Conservation (phyloP, 2,888 invertebrate species). For the Cremastobaeus sp. region DNA sequence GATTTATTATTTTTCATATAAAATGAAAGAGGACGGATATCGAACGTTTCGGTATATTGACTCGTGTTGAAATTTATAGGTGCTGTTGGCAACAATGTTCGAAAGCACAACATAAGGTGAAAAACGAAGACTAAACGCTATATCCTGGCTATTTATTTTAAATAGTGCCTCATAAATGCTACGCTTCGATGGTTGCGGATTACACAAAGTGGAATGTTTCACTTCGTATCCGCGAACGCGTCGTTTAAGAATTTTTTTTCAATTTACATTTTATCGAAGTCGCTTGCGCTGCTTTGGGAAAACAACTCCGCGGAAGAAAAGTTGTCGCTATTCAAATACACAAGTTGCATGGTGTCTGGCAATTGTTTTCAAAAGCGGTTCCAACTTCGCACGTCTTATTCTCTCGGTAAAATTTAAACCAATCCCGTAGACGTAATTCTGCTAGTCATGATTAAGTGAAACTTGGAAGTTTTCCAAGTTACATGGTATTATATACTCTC, state of each 20-base stretch:
- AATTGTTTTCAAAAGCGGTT: background rate
- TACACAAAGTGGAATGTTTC: too few relatives aligned
- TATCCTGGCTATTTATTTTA: background rate
- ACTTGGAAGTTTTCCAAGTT: conserved; percentile 49
- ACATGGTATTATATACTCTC: conserved; percentile 47
- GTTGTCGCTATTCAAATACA: too few relatives aligned
- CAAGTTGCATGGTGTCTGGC: too few relatives aligned
- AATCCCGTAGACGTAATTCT: conserved; percentile 46
- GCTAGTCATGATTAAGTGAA: conserved; percentile 53
- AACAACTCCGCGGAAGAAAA: too few relatives aligned
- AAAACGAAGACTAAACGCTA: conserved; percentile 30
- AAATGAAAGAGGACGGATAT: conserved; percentile 4
- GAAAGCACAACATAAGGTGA: conserved; percentile 14
- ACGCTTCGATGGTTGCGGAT: too few relatives aligned
- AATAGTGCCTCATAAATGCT: background rate
- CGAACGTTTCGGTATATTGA: conserved; percentile 8
- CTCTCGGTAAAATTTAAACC: conserved; percentile 45
- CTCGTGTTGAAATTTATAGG: conserved; percentile 22
- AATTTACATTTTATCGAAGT: too few relatives aligned
- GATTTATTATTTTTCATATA: conserved; percentile 3
- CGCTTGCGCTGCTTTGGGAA: too few relatives aligned
- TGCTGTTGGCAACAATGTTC: conserved; percentile 35
- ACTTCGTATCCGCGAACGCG: too few relatives aligned
- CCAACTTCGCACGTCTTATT: conserved; percentile 4
- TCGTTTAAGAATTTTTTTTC: too few relatives aligned